A percentile compares a stretch with the other conserved stretches of the same genome.
Conservation (phyloP, 2,113 vertebrate species). For the Arizona elegans region DNA sequence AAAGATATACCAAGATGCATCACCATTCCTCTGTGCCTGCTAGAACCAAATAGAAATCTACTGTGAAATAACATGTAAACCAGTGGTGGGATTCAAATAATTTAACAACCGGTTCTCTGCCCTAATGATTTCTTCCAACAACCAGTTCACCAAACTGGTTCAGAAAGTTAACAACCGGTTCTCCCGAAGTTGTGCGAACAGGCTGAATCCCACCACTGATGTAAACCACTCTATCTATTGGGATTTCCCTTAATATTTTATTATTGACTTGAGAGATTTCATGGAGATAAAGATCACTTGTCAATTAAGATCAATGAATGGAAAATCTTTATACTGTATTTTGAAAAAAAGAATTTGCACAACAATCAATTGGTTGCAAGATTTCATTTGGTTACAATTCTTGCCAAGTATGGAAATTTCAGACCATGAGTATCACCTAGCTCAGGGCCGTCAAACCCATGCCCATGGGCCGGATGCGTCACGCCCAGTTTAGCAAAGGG, state of each 20-base stretch:
- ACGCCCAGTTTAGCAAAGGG: too few relatives aligned
- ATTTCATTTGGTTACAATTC: constrained; percentile 2
- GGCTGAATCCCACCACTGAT: too few relatives aligned
- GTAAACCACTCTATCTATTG: background rate
- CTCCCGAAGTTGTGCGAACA: too few relatives aligned
- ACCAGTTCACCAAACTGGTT: too few relatives aligned
- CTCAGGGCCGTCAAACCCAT: too few relatives aligned
- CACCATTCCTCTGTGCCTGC: background rate
- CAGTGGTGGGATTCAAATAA: background rate
- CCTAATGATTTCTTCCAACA: too few relatives aligned
- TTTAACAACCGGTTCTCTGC: too few relatives aligned
- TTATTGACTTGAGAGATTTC: background rate
- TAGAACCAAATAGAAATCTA: background rate
- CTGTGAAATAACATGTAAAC: background rate
- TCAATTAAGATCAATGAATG: background rate
- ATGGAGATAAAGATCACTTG: background rate
- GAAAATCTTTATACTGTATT: constrained; percentile 3
- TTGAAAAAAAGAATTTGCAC: constrained; percentile 23
- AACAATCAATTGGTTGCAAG: constrained; percentile 43
- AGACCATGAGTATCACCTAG: constrained; percentile 43
- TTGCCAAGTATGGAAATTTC: constrained; percentile 1
- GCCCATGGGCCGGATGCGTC: too few relatives aligned
- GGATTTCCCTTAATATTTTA: background rate
- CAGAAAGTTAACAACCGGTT: too few relatives aligned
- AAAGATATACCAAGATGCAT: background rate